A percentile compares a stretch with the other conserved stretches of the same genome.
Evolutionary conservation across 92 coral and sea anemone species (phyloP).

Genomic region (Galaxea fascicularis): DNA sequence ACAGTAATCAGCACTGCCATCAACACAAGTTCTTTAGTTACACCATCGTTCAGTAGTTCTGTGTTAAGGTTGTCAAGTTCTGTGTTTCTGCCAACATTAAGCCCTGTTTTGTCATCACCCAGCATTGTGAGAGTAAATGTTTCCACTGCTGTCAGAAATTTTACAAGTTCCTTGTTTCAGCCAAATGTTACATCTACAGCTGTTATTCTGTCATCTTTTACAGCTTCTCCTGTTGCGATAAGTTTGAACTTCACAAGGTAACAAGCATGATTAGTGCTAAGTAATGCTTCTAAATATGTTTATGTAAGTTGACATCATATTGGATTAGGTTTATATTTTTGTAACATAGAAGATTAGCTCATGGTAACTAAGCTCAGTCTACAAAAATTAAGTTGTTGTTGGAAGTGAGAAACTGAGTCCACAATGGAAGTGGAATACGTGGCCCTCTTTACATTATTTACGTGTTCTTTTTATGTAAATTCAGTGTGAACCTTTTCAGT

Average conservation of each 20-base stretch:
- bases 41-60: neutral
- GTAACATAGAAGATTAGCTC: too few species aligned
- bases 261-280: neutral
- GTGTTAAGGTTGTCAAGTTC: neutral
- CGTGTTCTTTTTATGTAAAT: too few species aligned
- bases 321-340: too few species aligned
- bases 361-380: too few species aligned
- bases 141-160: neutral
- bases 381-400: too few species aligned
- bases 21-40: neutral
- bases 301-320: neutral
- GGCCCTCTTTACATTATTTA: too few species aligned
- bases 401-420: neutral
- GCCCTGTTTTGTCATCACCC: neutral
- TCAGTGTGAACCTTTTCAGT: neutral
- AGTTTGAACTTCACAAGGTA: conserved; percentile 33
- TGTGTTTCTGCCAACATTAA: neutral
- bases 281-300: neutral
- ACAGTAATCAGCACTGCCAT: neutral
- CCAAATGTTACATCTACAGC: conserved; percentile 14
- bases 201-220: conserved; percentile 9
- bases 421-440: neutral
- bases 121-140: neutral
- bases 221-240: conserved; percentile 27
- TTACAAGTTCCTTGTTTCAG: conserved; percentile 14